These are phyloP conservation scores for Percopsis transmontana DNA, from an alignment of 2,113 vertebrate species.

Conservation along the genomic window DNA sequence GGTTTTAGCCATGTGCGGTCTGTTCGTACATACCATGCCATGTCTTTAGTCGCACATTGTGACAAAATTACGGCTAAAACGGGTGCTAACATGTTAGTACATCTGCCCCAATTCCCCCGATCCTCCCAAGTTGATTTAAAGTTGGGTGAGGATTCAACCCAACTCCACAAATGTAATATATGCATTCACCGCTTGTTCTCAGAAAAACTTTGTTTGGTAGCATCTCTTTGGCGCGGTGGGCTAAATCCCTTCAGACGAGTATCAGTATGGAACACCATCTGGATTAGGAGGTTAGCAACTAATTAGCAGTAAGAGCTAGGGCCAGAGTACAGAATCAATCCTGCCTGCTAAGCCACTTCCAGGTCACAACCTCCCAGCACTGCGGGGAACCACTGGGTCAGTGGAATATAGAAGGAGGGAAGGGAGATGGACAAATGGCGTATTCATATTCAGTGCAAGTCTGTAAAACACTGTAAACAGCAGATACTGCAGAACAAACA, in stretches of 20 bases:
- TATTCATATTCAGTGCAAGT: too few relatives aligned
- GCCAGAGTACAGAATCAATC: conserved; percentile 55
- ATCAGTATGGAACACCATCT: conserved; percentile 49
- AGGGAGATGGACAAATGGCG: background rate
- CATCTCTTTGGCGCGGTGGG: conserved; percentile 27
- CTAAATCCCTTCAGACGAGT: conserved; percentile 43
- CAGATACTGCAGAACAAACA: too few relatives aligned
- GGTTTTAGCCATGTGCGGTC: too few relatives aligned
- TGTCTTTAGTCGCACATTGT: too few relatives aligned
- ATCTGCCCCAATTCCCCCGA: too few relatives aligned
- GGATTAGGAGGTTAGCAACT: conserved; percentile 65
- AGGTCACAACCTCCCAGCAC: conserved; percentile 33
- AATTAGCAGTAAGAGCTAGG: conserved; percentile 68
- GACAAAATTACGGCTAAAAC: too few relatives aligned
- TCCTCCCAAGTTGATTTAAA: too few relatives aligned
- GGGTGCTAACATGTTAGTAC: too few relatives aligned
- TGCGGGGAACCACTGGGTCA: background rate
- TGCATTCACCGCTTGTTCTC: conserved; percentile 33
- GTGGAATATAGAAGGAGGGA: background rate
- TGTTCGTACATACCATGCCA: too few relatives aligned
- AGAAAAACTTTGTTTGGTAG: conserved; percentile 44
- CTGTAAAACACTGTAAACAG: too few relatives aligned
- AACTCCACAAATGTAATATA: too few relatives aligned
- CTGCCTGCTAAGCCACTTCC: conserved; percentile 41
- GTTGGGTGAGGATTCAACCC: too few relatives aligned